Base-by-base conservation (phyloP, 2,797 vertebrate genomes). In the Linurgus olivaceus region DNA sequence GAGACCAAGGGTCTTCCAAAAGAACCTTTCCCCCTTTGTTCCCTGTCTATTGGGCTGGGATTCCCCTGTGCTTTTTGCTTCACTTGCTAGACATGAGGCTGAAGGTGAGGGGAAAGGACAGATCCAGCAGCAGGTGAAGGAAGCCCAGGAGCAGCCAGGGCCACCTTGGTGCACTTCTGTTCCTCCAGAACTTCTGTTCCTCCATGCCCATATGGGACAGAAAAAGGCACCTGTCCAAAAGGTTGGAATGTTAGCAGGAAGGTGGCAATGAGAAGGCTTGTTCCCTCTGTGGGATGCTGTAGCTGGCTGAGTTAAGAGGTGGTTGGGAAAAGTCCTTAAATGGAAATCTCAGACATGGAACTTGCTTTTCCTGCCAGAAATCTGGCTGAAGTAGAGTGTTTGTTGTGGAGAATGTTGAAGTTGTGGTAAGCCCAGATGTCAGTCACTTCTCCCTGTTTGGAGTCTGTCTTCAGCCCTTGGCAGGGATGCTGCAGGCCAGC, bases 271-370 rank as follows among this genome's bases (percentile, higher is more conserved):
- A 1, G 2, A 74, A 91, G 38, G 7, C 19, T 70, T 65, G n/a
- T 90, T 55, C 48, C 38, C 4, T 5, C n/a, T 74, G n/a, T 18
- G 5, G 19, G 33, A 25, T 38, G 45, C 75, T 87, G 17, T 20
- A 57, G n/a, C 70, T 92, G 87, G 20, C 38, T 4, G 6, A 79
- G 48, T 40, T 70, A 63, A 84, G 85, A 70, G 42, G 54, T 63
- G 26, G 16, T 61, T 74, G 20, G 52, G 55, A 92, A 82, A 91
- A 68, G n/a, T 59, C 79, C 54, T 72, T 74, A 94, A 72, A 80
- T 85, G 73, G 87, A 94, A 93, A 94, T 88, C 67, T 86, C 38
- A 74, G 72, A 63, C 73, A 48, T 63, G 47, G 35, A 94, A 62
- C 52, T 57, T 70, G 31, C 16, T 85, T 87, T 79, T 93, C 42